phyloP scores from a whole-genome alignment of 2,113 vertebrate genomes.

The Salminus brasiliensis region DNA sequence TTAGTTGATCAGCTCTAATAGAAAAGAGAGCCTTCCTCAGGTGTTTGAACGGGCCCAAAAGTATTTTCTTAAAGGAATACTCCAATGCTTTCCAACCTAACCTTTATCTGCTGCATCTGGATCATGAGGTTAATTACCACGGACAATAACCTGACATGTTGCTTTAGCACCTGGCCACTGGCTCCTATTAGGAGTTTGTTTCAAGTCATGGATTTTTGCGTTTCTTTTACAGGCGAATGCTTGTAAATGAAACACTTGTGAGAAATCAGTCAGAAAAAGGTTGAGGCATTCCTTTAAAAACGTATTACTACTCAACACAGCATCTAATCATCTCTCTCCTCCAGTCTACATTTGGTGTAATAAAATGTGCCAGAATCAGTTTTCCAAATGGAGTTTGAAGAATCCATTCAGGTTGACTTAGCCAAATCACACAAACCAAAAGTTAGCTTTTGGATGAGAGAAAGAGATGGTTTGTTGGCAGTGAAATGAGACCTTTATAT shows the following conservation, averaged over 20 bases:
- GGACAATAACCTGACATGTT: no score
- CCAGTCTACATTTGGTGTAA: background rate
- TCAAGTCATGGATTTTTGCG: background rate
- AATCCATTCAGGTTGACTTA: background rate
- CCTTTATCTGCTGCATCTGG: background rate
- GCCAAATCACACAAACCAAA: background rate
- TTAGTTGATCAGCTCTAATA: background rate
- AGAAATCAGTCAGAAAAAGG: background rate
- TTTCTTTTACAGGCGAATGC: no score
- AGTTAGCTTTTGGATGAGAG: background rate
- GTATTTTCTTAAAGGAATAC: background rate
- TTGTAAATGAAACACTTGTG: no score
- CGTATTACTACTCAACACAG: background rate
- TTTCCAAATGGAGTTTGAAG: background rate
- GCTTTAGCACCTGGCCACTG: background rate
- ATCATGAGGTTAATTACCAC: background rate
- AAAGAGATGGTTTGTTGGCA: constrained; percentile 23
- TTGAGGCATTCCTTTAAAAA: background rate
- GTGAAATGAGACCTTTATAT: constrained; percentile 31
- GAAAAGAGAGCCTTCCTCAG: background rate
- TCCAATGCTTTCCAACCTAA: background rate
- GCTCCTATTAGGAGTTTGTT: no score
- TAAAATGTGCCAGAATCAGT: background rate
- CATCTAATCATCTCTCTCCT: background rate
- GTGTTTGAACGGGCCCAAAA: background rate